Percentiles rank a stretch among this genome's conserved stretches.
Conservation (phyloP, 2,797 vertebrate species). For the Myoxocephalus aenaeus region DNA sequence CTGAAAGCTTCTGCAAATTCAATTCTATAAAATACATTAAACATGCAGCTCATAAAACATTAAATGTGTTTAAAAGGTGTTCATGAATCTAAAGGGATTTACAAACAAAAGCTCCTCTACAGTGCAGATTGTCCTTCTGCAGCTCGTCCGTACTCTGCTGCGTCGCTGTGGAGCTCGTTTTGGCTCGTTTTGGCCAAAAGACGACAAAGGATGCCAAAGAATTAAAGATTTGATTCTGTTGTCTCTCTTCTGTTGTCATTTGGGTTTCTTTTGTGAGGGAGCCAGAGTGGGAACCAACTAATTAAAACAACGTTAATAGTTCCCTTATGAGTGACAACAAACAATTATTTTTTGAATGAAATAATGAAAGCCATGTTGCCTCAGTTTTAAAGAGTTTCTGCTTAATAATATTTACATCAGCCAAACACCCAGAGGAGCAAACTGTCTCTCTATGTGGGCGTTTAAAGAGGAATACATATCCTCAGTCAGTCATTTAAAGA, state of each 20-base stretch:
- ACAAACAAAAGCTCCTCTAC: conserved; percentile 3
- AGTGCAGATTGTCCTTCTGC: not conserved
- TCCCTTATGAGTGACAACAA: not conserved
- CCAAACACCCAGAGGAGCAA: too few species aligned
- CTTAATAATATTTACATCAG: not conserved
- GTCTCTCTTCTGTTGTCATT: conserved; percentile 16
- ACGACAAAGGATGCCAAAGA: not conserved
- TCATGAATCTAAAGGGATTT: conserved; percentile 6
- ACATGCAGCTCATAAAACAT: conserved; percentile 9
- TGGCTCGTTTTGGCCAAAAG: not conserved
- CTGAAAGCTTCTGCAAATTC: conserved; percentile 10
- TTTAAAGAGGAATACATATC: not conserved
- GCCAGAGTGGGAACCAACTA: not conserved
- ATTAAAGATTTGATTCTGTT: not conserved
- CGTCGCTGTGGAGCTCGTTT: not conserved
- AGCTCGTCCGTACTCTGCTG: not conserved
- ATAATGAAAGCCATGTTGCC: too few species aligned
- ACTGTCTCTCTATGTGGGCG: too few species aligned
- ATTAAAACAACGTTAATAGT: conserved; percentile 6
- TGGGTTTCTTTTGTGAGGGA: not conserved
- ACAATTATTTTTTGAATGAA: not conserved
- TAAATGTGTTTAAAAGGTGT: conserved; percentile 6
- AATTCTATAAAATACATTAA: conserved; percentile 9
- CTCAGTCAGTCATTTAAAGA: not conserved
- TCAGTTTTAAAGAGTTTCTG: not conserved